These are phyloP conservation scores for Hyla sarda DNA, from an alignment of 2,113 vertebrate species.

Conservation along the genomic window DNA sequence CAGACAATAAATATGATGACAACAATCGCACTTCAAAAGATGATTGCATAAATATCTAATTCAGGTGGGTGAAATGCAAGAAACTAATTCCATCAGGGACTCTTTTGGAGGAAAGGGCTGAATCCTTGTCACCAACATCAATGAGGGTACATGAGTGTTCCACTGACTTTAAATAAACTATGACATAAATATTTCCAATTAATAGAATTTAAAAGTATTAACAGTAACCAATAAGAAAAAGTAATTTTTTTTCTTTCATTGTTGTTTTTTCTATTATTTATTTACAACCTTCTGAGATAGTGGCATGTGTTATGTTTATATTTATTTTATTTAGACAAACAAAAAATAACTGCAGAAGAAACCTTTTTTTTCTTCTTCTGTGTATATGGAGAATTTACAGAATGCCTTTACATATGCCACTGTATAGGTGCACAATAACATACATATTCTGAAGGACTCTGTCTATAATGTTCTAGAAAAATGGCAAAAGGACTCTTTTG, in stretches of 20 bases:
- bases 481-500: too few relatives aligned
- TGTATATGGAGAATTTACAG: too few relatives aligned
- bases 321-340: too few relatives aligned
- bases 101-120: conserved; percentile 21
- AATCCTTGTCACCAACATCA: conserved; percentile 59
- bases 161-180: conserved; percentile 66
- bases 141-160: conserved; percentile 62
- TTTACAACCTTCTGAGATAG: background rate
- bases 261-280: background rate
- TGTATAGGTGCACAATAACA: too few relatives aligned
- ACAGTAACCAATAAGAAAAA: background rate
- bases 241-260: background rate
- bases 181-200: conserved; percentile 64
- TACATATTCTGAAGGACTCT: too few relatives aligned
- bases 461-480: too few relatives aligned
- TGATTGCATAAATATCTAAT: conserved; percentile 45
- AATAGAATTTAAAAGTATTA: conserved; percentile 65
- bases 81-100: conserved; percentile 25
- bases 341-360: too few relatives aligned
- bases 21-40: conserved; percentile 50
- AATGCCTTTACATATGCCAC: too few relatives aligned
- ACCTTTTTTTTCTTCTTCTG: too few relatives aligned
- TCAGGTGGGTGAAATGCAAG: background rate
- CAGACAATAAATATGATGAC: conserved; percentile 45
- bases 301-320: too few relatives aligned